These are phyloP conservation scores for Apostichopus parvimensis DNA, from an alignment of 35 echinoderm and acorn worm genomes.

Conservation along the genomic window DNA sequence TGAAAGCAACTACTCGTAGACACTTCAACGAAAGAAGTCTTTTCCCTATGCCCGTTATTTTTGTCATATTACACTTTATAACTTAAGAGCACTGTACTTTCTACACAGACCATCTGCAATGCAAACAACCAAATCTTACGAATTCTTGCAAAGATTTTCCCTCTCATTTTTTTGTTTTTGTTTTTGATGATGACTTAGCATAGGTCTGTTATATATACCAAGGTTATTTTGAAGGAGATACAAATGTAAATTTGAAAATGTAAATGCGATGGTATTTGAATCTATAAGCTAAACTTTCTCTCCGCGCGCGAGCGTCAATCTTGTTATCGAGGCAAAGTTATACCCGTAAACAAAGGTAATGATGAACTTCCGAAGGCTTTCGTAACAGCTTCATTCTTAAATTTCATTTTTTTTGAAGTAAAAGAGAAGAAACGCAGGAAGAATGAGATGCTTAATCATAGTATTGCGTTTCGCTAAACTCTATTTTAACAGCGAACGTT, in stretches of 20 bases:
- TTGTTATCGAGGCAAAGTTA: no score
- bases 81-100: neutral
- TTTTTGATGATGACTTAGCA: no score
- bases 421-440: neutral
- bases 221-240: no score
- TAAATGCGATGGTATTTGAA: no score
- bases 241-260: no score
- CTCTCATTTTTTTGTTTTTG: no score
- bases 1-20: neutral
- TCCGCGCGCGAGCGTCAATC: no score
- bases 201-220: no score
- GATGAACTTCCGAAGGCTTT: neutral
- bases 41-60: no score
- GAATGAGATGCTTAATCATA: neutral
- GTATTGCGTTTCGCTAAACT: conserved; percentile 6
- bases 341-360: neutral
- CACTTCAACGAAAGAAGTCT: neutral
- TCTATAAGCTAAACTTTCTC: no score
- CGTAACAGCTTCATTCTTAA: neutral
- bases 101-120: neutral
- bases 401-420: conserved; percentile 2
- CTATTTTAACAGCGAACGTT: neutral
- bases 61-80: no score
- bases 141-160: neutral
- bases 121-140: neutral